These are phyloP conservation scores for Pangasius djambal DNA, from an alignment of 2,797 vertebrate species.

Conservation along the genomic window DNA sequence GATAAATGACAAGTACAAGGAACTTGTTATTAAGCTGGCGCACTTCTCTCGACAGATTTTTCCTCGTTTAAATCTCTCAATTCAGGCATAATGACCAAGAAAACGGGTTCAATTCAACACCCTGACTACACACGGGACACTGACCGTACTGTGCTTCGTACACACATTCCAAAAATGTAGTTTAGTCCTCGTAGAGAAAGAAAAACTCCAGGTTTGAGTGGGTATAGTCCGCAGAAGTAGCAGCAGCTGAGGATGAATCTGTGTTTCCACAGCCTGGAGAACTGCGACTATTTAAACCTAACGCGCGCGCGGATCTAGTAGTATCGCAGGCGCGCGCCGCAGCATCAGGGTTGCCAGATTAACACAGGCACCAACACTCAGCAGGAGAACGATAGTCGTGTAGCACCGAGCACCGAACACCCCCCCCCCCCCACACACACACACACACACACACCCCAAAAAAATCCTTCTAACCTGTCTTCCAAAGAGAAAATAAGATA, in stretches of 20 bases:
- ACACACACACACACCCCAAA: too few species aligned
- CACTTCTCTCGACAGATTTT: not conserved
- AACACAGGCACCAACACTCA: too few species aligned
- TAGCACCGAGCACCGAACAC: too few species aligned
- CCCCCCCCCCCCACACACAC: too few species aligned
- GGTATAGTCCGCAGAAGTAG: too few species aligned
- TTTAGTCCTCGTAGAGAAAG: not conserved
- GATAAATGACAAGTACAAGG: not conserved
- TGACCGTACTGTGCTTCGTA: not conserved
- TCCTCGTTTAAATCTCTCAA: not conserved
- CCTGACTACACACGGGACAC: slow-evolving; percentile 7
- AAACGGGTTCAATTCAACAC: not conserved
- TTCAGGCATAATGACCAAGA: slow-evolving; percentile 2
- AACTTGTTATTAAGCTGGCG: not conserved
- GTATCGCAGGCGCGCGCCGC: slow-evolving; percentile 2
- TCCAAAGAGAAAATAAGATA: too few species aligned
- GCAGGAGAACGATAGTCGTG: too few species aligned
- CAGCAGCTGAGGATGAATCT: not conserved
- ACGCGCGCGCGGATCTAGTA: not conserved
- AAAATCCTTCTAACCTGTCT: too few species aligned
- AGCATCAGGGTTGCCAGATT: slow-evolving; percentile 22
- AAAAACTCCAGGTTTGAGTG: not conserved
- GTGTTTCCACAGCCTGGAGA: not conserved
- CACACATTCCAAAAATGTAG: not conserved
- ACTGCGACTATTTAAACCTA: slow-evolving; percentile 13